Conservation (phyloP, 2,797 vertebrate species). For the Crypturellus tataupa region DNA sequence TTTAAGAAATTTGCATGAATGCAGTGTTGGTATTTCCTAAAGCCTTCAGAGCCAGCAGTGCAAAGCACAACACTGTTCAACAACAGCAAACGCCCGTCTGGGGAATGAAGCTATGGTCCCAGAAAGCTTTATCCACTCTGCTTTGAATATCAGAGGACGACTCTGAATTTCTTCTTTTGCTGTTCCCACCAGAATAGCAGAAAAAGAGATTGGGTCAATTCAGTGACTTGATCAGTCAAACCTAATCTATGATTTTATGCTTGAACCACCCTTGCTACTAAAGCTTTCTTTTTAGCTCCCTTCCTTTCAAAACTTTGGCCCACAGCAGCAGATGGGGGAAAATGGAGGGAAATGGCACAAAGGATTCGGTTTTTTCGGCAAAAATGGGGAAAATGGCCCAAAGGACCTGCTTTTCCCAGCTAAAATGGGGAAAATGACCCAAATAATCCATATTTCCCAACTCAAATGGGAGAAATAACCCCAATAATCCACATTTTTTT, state of each 20-base stretch:
- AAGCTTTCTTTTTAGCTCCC: neutral
- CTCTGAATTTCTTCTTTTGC: accelerated
- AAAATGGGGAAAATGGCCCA: no score
- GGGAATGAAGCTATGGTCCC: accelerated
- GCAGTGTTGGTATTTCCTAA: accelerated
- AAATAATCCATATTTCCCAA: no score
- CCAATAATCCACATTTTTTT: no score
- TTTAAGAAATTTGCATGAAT: neutral
- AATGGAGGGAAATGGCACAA: no score
- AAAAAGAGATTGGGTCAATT: neutral
- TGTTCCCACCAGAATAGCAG: neutral
- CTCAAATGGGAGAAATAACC: no score
- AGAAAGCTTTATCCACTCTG: accelerated
- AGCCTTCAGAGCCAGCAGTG: accelerated
- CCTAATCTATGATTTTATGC: neutral
- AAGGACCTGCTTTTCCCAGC: no score
- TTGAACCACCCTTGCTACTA: neutral
- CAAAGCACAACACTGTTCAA: accelerated
- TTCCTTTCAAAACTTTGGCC: neutral
- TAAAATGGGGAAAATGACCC: no score
- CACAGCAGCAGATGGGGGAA: no score
- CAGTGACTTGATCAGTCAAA: neutral
- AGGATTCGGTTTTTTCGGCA: no score
- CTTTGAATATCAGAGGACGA: accelerated
- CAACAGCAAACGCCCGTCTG: accelerated